phyloP scores from a whole-genome alignment of 2,113 vertebrate species.

The Neolamprologus brichardi region DNA sequence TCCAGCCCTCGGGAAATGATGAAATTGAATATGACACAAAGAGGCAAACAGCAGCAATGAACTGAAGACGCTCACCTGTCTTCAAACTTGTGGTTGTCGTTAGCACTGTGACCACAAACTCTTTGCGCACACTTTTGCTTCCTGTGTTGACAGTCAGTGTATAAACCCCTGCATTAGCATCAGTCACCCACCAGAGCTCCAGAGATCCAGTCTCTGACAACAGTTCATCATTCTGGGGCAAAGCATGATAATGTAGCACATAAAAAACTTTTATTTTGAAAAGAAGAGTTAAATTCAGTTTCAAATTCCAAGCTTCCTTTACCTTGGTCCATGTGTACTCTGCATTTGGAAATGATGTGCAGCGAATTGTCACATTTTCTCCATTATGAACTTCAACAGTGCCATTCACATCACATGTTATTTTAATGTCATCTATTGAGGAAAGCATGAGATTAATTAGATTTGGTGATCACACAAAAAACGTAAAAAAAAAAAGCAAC shows the following conservation, averaged over 20 bases:
- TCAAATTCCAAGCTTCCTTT: no score
- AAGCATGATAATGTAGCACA: not conserved
- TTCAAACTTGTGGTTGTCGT: constrained; percentile 2
- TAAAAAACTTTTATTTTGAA: not conserved
- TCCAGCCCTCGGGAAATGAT: constrained; percentile 29
- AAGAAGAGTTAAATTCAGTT: no score
- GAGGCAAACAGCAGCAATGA: not conserved
- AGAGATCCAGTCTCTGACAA: constrained; percentile 37
- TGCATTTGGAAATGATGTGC: no score
- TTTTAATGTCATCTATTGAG: constrained; percentile 33
- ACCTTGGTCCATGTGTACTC: no score
- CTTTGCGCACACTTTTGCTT: not conserved
- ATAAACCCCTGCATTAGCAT: constrained; percentile 44
- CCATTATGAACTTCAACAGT: no score
- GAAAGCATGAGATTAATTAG: not conserved
- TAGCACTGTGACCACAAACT: constrained; percentile 40
- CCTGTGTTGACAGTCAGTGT: constrained; percentile 30
- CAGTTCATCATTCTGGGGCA: constrained; percentile 19
- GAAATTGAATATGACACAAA: constrained; percentile 14
- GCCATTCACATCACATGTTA: constrained; percentile 28
- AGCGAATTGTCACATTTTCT: no score
- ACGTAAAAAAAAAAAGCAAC: not conserved
- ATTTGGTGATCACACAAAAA: not conserved
- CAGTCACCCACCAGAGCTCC: constrained; percentile 28
- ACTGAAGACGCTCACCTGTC: constrained; percentile 23